Conservation (phyloP, 2,888 invertebrate species). For the Gandaritis pyraliata region DNA sequence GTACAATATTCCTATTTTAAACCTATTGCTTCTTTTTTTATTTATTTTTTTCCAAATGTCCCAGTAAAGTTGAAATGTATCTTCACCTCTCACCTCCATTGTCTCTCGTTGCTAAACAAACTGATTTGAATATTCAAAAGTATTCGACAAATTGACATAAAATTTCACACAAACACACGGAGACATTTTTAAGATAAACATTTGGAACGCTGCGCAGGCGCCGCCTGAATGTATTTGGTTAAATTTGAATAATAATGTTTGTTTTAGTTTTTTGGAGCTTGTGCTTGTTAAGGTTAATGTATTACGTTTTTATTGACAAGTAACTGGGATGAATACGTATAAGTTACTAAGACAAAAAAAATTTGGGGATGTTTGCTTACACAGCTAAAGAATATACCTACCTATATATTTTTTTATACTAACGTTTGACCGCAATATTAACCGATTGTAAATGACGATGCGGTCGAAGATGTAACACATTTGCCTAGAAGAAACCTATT, state of each 20-base stretch:
- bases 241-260: slow-evolving; percentile 63
- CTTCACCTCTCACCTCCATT: slow-evolving; percentile 44
- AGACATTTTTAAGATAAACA: slow-evolving; percentile 56
- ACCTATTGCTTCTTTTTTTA: too few species aligned
- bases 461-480: too few species aligned
- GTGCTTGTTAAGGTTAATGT: slow-evolving; percentile 23
- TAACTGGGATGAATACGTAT: neutral
- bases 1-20: too few species aligned
- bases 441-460: too few species aligned
- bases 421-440: too few species aligned
- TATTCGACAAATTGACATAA: slow-evolving; percentile 77
- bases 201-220: slow-evolving; percentile 50
- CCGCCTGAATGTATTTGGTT: slow-evolving; percentile 63
- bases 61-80: slow-evolving; percentile 23
- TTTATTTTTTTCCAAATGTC: neutral
- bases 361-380: too few species aligned
- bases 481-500: too few species aligned
- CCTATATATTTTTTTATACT: too few species aligned
- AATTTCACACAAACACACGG: slow-evolving; percentile 79
- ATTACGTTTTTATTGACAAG: slow-evolving; percentile 12
- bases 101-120: slow-evolving; percentile 47
- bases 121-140: slow-evolving; percentile 78
- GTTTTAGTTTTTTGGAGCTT: slow-evolving; percentile 34
- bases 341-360: too few species aligned
- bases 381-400: too few species aligned